These are phyloP conservation scores for Rhingia campestris DNA, from an alignment of 2,888 invertebrate species.

Conservation along the genomic window DNA sequence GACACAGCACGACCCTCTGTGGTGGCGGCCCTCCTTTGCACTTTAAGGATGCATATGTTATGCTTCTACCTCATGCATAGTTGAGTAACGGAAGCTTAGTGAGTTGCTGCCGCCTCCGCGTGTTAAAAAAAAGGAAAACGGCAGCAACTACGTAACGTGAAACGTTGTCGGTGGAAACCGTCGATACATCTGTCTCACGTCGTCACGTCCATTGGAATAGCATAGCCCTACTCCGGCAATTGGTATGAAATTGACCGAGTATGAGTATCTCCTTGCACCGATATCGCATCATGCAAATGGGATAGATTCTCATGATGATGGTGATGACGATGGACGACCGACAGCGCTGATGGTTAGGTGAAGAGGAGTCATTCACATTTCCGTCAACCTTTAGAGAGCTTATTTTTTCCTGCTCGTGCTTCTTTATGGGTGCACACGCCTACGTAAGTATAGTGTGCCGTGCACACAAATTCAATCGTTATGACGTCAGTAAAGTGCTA, in stretches of 20 bases:
- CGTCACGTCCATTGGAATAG: slow-evolving; percentile 38
- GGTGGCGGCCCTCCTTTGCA: neutral
- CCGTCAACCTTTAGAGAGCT: slow-evolving; percentile 17
- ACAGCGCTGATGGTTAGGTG: slow-evolving; percentile 27
- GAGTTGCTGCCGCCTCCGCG: slow-evolving; percentile 14
- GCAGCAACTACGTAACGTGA: slow-evolving; percentile 51
- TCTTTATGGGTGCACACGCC: slow-evolving; percentile 12
- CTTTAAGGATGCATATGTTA: slow-evolving; percentile 11
- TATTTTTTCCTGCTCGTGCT: slow-evolving; percentile 6
- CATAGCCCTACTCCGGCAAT: slow-evolving; percentile 38
- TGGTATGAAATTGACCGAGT: slow-evolving; percentile 57
- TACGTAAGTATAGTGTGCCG: slow-evolving; percentile 24
- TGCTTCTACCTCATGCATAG: slow-evolving; percentile 26
- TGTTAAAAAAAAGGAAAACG: slow-evolving; percentile 36
- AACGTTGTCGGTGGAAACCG: slow-evolving; percentile 37
- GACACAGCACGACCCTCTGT: neutral
- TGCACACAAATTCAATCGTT: slow-evolving; percentile 10
- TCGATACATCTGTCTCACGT: slow-evolving; percentile 1
- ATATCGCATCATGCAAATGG: slow-evolving; percentile 63
- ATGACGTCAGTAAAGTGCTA: slow-evolving; percentile 50
- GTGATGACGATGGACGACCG: slow-evolving; percentile 40
- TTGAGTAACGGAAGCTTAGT: slow-evolving; percentile 25
- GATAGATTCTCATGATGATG: slow-evolving; percentile 44
- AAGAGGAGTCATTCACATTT: slow-evolving; percentile 42
- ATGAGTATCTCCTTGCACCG: slow-evolving; percentile 42